Percentiles rank a stretch among this genome's conserved stretches.
These are phyloP conservation scores for Drosophila falleni DNA, from an alignment of 2,888 invertebrate species.

Conservation along the genomic window DNA sequence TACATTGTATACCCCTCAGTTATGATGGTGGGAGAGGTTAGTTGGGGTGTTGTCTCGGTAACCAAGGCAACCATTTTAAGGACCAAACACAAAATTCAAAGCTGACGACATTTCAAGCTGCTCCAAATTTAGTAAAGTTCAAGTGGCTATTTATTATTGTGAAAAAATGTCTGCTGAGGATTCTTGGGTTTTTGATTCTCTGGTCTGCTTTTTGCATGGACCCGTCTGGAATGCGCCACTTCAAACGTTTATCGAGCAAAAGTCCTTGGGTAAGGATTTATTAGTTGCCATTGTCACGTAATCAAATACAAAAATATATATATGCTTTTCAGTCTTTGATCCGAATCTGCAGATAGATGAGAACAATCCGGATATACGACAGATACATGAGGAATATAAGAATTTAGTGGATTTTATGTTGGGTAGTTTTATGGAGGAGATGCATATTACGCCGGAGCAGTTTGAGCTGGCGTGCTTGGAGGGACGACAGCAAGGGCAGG, in stretches of 20 bases:
- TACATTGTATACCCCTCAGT: conserved; percentile 1
- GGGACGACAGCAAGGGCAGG: conserved; percentile 82
- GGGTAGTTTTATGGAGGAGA: conserved; percentile 96
- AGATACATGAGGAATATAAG: conserved; percentile 94
- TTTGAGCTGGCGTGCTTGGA: conserved; percentile 92
- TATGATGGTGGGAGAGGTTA: background rate
- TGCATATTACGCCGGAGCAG: conserved; percentile 94
- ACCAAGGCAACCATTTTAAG: conserved; percentile 57
- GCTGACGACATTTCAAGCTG: conserved; percentile 42
- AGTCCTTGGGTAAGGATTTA: conserved; percentile 90
- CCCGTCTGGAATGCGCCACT: conserved; percentile 97
- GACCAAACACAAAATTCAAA: conserved; percentile 61
- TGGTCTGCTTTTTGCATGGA: conserved; percentile 95
- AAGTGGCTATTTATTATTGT: conserved; percentile 1
- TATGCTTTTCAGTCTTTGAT: conserved; percentile 91
- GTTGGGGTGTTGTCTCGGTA: conserved; percentile 1
- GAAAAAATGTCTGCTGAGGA: conserved; percentile 87
- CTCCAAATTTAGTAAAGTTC: conserved; percentile 5
- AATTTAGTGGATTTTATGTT: conserved; percentile 96
- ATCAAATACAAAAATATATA: background rate
- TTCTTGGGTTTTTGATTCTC: conserved; percentile 96
- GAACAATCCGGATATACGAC: conserved; percentile 90
- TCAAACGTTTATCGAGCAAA: conserved; percentile 96
- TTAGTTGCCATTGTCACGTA: background rate
- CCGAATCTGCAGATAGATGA: conserved; percentile 89